Conservation (phyloP, 2,797 vertebrate genomes). For the Sphenopsis melanotis region DNA sequence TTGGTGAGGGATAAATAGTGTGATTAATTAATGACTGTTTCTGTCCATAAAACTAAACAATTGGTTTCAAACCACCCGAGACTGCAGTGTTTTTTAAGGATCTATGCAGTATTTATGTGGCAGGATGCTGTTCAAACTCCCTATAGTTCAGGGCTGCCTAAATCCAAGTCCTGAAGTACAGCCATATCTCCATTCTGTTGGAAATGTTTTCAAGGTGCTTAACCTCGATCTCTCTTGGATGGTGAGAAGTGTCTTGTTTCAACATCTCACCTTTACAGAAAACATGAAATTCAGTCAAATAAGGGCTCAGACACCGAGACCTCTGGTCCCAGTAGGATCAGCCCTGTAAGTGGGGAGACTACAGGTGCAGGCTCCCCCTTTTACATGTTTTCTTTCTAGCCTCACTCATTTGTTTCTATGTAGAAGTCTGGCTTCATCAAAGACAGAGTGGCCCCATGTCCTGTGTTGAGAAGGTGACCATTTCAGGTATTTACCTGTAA, state of each 20-base stretch:
- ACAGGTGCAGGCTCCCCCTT: not conserved
- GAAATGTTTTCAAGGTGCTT: not conserved
- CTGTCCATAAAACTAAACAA: not conserved
- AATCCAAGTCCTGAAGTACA: not conserved
- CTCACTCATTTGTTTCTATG: not conserved
- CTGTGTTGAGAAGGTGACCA: not conserved
- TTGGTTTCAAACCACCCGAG: not conserved
- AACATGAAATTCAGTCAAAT: not conserved
- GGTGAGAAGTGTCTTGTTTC: not conserved
- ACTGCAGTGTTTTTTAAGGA: not conserved
- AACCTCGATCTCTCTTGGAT: not conserved
- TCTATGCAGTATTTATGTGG: not conserved
- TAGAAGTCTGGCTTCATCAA: not conserved
- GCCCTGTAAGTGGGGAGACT: not conserved
- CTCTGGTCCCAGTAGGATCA: not conserved
- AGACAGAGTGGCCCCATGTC: not conserved
- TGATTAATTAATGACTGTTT: constrained; percentile 25
- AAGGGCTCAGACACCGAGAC: not conserved
- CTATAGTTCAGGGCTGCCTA: not conserved
- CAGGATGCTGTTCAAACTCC: not conserved
- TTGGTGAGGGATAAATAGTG: not conserved
- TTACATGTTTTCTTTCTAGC: not conserved
- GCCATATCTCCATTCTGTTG: not conserved
- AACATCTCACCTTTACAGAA: not conserved
- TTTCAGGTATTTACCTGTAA: not conserved